These are phyloP conservation scores for Leucophora obtusa DNA, from an alignment of 2,888 invertebrate species.

Conservation along the genomic window DNA sequence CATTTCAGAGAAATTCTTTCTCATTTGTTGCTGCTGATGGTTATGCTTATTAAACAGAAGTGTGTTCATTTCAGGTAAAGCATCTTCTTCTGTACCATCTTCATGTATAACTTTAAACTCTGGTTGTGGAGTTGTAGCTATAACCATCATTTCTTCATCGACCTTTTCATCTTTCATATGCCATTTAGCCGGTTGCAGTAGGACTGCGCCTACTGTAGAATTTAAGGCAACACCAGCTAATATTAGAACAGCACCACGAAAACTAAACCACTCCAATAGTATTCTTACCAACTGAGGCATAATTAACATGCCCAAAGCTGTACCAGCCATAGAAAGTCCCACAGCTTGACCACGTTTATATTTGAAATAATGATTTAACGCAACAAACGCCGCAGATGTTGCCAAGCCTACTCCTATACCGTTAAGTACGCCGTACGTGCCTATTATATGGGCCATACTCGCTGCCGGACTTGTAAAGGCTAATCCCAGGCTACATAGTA, in stretches of 20 bases:
- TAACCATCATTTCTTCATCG: slow-evolving; percentile 76
- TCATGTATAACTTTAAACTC: slow-evolving; percentile 86
- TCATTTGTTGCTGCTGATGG: slow-evolving; percentile 72
- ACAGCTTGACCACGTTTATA: slow-evolving; percentile 89
- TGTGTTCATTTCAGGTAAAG: slow-evolving; percentile 77
- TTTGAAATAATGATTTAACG: slow-evolving; percentile 87
- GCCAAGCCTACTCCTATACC: slow-evolving; percentile 88
- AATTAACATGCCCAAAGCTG: slow-evolving; percentile 87
- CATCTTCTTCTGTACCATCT: slow-evolving; percentile 81
- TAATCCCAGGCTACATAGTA: slow-evolving; percentile 84
- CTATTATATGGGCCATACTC: slow-evolving; percentile 85
- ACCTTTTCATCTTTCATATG: slow-evolving; percentile 81
- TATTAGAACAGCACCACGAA: slow-evolving; percentile 84
- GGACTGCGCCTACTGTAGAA: slow-evolving; percentile 83
- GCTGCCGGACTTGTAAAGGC: slow-evolving; percentile 84
- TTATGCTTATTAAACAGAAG: slow-evolving; percentile 76
- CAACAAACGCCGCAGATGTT: slow-evolving; percentile 87
- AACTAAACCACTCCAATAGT: slow-evolving; percentile 82
- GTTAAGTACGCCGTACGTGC: slow-evolving; percentile 87
- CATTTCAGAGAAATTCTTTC: slow-evolving; percentile 78
- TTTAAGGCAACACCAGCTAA: slow-evolving; percentile 85
- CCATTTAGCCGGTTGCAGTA: slow-evolving; percentile 86
- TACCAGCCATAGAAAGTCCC: slow-evolving; percentile 88
- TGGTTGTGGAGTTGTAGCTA: slow-evolving; percentile 69
- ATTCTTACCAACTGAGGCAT: slow-evolving; percentile 87